phyloP scores from a whole-genome alignment of 2,888 invertebrate species.

The Zaprionus bogoriensis region DNA sequence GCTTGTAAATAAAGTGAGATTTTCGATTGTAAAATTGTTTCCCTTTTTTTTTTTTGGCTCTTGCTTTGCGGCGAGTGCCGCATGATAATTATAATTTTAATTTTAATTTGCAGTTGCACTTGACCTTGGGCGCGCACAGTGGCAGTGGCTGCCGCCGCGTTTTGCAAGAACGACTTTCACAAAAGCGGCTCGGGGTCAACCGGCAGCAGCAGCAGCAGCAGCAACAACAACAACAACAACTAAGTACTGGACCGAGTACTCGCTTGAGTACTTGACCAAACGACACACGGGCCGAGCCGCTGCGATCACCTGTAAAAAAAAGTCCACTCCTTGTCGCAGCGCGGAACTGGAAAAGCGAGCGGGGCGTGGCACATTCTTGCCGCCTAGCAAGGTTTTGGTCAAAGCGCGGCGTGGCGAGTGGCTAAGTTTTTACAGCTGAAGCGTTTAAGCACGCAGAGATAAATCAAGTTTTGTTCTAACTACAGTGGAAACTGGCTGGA shows the following conservation, averaged over 20 bases:
- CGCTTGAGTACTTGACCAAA: neutral
- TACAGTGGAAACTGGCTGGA: neutral
- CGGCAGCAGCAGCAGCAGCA: constrained; percentile 20
- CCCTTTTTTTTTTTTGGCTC: neutral
- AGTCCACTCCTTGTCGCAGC: constrained; percentile 50
- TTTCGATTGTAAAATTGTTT: too few species aligned
- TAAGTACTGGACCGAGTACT: too few species aligned
- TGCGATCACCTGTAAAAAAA: neutral
- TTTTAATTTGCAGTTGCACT: constrained; percentile 77
- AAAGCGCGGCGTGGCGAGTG: neutral
- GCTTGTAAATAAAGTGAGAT: neutral
- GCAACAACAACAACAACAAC: constrained; percentile 2
- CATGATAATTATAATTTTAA: constrained; percentile 7
- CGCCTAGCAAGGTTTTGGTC: constrained; percentile 48
- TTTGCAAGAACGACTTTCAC: constrained; percentile 78
- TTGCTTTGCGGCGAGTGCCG: neutral
- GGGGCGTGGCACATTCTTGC: constrained; percentile 57
- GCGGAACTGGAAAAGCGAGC: constrained; percentile 34
- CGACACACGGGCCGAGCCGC: too few species aligned
- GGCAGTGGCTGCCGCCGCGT: constrained; percentile 51
- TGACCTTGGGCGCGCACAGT: constrained; percentile 63
- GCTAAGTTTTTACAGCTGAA: neutral
- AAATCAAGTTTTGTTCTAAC: neutral
- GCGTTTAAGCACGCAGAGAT: neutral
- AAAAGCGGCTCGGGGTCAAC: constrained; percentile 57